phyloP scores from a whole-genome alignment of 2,888 invertebrate genomes.

The Chesias legatella region DNA sequence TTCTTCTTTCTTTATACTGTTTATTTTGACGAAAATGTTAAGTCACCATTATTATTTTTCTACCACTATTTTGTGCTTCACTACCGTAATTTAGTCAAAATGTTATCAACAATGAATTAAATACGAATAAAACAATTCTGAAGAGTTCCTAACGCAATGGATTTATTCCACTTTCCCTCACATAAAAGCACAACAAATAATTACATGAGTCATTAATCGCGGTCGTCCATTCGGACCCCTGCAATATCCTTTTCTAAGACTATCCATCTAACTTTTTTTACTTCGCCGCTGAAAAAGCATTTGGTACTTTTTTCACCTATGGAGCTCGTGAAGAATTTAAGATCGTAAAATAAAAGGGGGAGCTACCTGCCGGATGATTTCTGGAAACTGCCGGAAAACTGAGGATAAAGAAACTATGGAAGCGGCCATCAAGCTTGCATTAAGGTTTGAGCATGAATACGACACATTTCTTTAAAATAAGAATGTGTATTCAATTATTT shows the following conservation, averaged over 20 bases:
- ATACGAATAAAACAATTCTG: background rate
- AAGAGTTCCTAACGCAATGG: background rate
- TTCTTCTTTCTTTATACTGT: too few species aligned
- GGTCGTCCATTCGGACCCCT: constrained; percentile 48
- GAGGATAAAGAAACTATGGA: constrained; percentile 27
- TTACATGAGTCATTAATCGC: constrained; percentile 56
- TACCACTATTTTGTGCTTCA: too few species aligned
- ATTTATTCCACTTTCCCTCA: background rate
- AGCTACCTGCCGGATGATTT: constrained; percentile 48
- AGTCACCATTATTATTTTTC: too few species aligned
- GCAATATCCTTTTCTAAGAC: constrained; percentile 30
- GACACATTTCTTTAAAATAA: too few species aligned
- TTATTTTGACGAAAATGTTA: too few species aligned
- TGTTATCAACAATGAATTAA: background rate
- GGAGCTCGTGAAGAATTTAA: constrained; percentile 74
- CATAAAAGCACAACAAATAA: constrained; percentile 34
- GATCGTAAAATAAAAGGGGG: constrained; percentile 75
- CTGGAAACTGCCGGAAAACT: constrained; percentile 43
- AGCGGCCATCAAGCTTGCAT: constrained; percentile 1
- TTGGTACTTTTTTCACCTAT: constrained; percentile 63
- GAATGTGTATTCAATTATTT: too few species aligned
- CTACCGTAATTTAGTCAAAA: too few species aligned
- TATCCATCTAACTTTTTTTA: constrained; percentile 32
- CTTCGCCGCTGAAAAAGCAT: constrained; percentile 52
- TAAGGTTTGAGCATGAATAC: background rate